Evolutionary conservation across 2,113 vertebrate species (phyloP), one percentile per base, ranked within the genome.

Genomic region (Sebastes schlegelii): DNA sequence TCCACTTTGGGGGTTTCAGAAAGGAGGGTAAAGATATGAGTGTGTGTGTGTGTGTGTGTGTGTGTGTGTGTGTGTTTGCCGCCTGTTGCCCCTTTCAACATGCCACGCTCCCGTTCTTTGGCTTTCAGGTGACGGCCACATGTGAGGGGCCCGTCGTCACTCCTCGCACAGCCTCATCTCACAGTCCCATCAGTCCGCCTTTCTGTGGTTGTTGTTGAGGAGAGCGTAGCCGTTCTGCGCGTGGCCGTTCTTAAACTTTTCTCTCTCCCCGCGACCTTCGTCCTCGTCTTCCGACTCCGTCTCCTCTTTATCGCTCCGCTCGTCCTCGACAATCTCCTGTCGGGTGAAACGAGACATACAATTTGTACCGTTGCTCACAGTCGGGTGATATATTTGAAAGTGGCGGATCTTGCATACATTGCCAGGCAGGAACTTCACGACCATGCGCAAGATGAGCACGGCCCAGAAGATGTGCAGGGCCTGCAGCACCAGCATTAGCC

Each of bases 401-500:
- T 5, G 6, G 2, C 0, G 13, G 40, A 73, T 76, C 93, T 14
- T 95, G 99, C 98, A 79, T 98, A 99, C 98, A 79, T 98, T 98
- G 94, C 96, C 96, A 55, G 96, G 97, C 86, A 99, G 93, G 93
- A 99, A 98, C 93, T 98, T 98, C 84, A 97, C 84, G 64, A 96
- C 97, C 97, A 99, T 99, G 80, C 97, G 96, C 84, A 99, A 73
- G 85, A 99, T 99, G 89, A 99, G 96, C 4, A 1, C 80, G 0
- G 97, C 97, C 98, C 98, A 99, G 95, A 98, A 99, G 91, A 98
- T 68, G 66, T 99, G 98, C 86, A 99, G 95, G 11, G 86, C 71
- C 93, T 97, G 97, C n/a, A 99, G 96, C 83, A 98, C 94, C 0
- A 93, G 60, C 95, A 99, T 93, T 90, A 99, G 96, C 79, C 90